phyloP scores from a whole-genome alignment of 2,113 vertebrate species.

The Arizona elegans region DNA sequence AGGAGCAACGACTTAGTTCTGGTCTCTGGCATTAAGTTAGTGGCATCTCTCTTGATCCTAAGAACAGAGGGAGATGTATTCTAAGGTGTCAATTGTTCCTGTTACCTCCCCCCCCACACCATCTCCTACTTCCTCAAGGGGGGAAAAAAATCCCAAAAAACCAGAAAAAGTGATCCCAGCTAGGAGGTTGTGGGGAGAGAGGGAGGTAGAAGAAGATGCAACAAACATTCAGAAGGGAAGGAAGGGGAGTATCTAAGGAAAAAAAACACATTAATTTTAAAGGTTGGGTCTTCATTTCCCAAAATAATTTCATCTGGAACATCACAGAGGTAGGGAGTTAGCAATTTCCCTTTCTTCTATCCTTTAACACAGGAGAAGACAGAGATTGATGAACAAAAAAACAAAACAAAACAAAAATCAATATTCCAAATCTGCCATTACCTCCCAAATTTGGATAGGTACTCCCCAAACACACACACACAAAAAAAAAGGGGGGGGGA shows the following conservation, averaged over 20 bases:
- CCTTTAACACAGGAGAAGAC: background rate
- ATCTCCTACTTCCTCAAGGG: background rate
- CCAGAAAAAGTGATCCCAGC: background rate
- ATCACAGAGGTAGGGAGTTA: background rate
- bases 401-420: background rate
- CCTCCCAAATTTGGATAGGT: no score
- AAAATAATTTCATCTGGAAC: background rate
- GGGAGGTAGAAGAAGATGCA: background rate
- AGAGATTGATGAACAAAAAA: background rate
- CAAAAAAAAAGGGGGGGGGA: background rate
- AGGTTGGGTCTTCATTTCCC: background rate
- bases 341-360: background rate
- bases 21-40: slow-evolving; percentile 12
- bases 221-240: background rate
- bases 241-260: background rate
- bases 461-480: no score
- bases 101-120: background rate
- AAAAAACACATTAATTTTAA: background rate
- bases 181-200: background rate
- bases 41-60: background rate
- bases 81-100: background rate
- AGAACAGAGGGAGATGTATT: background rate
- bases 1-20: background rate
- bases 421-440: no score
- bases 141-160: background rate